A percentile compares a stretch with the other conserved stretches of the same genome.
phyloP scores from a whole-genome alignment of 2,888 invertebrate species.

The Trissolcus japonicus region DNA sequence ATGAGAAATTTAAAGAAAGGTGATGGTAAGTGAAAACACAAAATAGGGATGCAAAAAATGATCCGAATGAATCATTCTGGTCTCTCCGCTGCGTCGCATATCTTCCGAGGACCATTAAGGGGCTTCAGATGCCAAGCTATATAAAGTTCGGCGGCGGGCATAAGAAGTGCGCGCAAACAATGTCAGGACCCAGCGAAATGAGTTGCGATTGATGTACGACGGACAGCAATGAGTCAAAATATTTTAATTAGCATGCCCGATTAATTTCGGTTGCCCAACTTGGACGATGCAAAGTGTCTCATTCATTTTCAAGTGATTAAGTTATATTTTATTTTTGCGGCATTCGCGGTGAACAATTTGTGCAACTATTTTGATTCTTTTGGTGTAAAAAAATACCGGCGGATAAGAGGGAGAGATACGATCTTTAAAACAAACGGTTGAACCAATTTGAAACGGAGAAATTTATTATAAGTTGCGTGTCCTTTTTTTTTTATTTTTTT shows the following conservation, averaged over 20 bases:
- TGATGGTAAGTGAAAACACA: conserved; percentile 28
- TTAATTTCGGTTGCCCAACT: no score
- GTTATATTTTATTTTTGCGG: no score
- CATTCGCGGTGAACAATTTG: no score
- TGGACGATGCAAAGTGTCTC: no score
- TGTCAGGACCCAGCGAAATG: conserved; percentile 4
- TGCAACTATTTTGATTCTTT: no score
- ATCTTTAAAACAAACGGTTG: no score
- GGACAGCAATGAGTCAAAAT: conserved; percentile 9
- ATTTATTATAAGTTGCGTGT: no score
- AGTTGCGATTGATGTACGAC: conserved; percentile 11
- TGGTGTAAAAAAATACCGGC: no score
- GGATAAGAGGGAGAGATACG: no score
- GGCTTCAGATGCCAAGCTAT: conserved; percentile 19
- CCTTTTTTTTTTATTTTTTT: no score
- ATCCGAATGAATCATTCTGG: conserved; percentile 30
- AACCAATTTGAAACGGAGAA: no score
- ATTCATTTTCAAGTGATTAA: no score
- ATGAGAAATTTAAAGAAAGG: conserved; percentile 36
- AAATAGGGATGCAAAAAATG: conserved; percentile 24
- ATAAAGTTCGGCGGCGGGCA: conserved; percentile 10
- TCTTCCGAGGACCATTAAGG: conserved; percentile 18
- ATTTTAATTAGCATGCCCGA: conserved; percentile 16
- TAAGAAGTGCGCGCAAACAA: conserved; percentile 24
- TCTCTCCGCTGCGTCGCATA: conserved; percentile 14